A percentile compares a stretch with the other conserved stretches of the same genome.
phyloP scores from a whole-genome alignment of 2,888 invertebrate species.

The Lamproptera curius region DNA sequence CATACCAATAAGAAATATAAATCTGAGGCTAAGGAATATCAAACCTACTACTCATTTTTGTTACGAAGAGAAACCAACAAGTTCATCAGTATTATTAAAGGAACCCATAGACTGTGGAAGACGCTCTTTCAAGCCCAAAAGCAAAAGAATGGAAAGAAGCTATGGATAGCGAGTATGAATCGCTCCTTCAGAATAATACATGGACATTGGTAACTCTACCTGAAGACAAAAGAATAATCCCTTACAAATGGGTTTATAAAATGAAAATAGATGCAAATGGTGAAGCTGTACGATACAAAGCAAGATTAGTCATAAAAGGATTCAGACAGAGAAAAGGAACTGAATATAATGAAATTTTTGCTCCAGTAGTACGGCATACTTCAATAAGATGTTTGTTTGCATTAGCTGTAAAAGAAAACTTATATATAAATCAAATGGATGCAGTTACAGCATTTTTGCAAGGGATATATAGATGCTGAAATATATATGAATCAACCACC shows the following conservation, averaged over 20 bases:
- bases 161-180: no score
- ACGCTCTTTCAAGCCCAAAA: no score
- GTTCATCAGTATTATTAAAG: no score
- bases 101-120: no score
- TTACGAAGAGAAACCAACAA: no score
- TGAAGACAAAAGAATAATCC: constrained; percentile 23
- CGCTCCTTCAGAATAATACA: no score
- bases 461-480: constrained; percentile 26
- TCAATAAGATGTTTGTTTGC: constrained; percentile 26
- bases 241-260: constrained; percentile 29
- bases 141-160: no score
- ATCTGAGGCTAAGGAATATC: constrained; percentile 10
- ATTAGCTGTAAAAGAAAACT: constrained; percentile 21
- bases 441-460: constrained; percentile 28
- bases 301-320: constrained; percentile 15
- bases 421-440: constrained; percentile 27
- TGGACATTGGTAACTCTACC: no score
- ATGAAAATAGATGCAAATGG: no score
- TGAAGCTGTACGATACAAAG: neutral
- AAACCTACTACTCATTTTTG: neutral
- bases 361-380: constrained; percentile 26
- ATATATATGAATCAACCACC: constrained; percentile 28
- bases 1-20: constrained; percentile 14
- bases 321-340: constrained; percentile 24
- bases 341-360: constrained; percentile 26